Base-by-base conservation (phyloP, 2,797 vertebrate species). In the Fratercula arctica region DNA sequence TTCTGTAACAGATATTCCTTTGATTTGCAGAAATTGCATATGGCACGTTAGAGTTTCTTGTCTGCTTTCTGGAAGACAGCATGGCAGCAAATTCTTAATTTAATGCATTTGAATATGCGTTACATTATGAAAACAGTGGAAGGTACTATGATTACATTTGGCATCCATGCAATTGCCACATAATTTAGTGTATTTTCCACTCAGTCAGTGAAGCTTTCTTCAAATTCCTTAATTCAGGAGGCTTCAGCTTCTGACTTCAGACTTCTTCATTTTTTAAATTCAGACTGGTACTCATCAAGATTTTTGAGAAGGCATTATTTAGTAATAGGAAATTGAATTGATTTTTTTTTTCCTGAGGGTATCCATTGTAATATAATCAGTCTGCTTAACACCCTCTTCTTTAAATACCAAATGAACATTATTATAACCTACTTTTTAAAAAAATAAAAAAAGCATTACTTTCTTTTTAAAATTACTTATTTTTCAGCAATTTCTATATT, bases 261-360 rank as follows among this genome's bases (percentile, higher is more conserved):
- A 11, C 3, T 13, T 51, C 46, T 64, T 64, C 1, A 6, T 25
- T 91, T 61, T 46, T 4, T 39, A 74, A 43, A 53, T 90, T 85
- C 24, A 87, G 4, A 25, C 14, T 61, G 7, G 72, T 63, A n/a
- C 5, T 37, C 11, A 29, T 23, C 2, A 17, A 50, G 29, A 66
- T 68, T 85, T 81, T 64, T 85, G 31, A 37, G 16, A 69, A 48
- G 28, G 2, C 13, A 76, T 37, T 54, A 45, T 53, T 57, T 79
- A 26, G 5, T 50, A 69, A 26, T 10, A 75, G 11, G 48, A 75
- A 45, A 68, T 76, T 37, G 7, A 33, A 63, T 13, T 33, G 8
- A 11, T 61, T 33, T 24, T 19, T 50, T 21, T 41, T 18, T 2
- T 8, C 5, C 2, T 4, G 4, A 8, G 3, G 1, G 0, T 53